Evolutionary conservation across 2,113 vertebrate genomes (phyloP), one percentile per base, ranked within the genome.

Genomic region (Grantiella picta): DNA sequence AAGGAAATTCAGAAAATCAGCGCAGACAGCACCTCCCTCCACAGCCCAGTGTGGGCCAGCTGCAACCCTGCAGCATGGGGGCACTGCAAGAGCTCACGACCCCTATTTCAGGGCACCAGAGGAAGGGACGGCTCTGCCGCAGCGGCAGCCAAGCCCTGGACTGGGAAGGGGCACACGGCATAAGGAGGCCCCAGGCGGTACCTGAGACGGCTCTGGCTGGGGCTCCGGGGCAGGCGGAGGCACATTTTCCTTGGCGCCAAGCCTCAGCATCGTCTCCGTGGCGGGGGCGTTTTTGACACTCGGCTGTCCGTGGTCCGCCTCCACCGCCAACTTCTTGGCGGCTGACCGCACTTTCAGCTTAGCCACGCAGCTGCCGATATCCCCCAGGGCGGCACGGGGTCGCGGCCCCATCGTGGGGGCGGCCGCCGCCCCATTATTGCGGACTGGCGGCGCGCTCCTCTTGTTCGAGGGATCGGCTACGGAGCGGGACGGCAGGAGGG

Each of bases 311-410:
- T 1, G 3, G 61, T 3, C 2, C 4, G 1, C 2, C 1, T 12
- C 4, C 25, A 5, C 2, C 12, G 0, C 61, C 82, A 97, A 97
- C 97, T 98, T 98, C 76, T 98, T 98, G 50, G 93, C 21, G 1
- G 60, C 16, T 5, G 88, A 81, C 69, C 94, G 95, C 7, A 65
- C 24, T 24, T 59, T 66, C 9, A 40, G 45, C 27, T 94, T 44
- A 4, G 93, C 81, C 12, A 96, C 93, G 80, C 98, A 97, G 77
- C 98, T 98, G 14, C 98, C 96, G 15, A 99, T 98, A 63, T 99
- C 98, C 2, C 96, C 97, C 7, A 99, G 96, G 2, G 98, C 98
- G 1, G 97, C 96, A 64, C 98, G 96, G 3, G 97, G 86, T 27
- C 98, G 96, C 70, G 97, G 83, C 2, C 42, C 36, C 2, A 96